Percentiles rank a stretch among this genome's conserved stretches.
These are phyloP conservation scores for Brachionichthys hirsutus DNA, from an alignment of 2,113 vertebrate genomes.

Conservation along the genomic window DNA sequence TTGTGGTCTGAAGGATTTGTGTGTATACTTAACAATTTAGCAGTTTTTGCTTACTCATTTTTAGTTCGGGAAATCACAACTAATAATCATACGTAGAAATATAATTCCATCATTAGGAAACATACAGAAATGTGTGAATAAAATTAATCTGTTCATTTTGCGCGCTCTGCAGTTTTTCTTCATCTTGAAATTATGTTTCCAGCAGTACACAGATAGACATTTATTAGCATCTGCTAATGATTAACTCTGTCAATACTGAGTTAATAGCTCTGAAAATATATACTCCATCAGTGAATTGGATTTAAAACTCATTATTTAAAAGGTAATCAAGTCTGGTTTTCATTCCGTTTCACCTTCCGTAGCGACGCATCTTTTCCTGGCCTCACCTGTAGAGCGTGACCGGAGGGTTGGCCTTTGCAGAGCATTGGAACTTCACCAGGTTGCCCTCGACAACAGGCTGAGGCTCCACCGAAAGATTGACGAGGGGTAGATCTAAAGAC, in stretches of 20 bases:
- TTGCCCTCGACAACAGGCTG: constrained; percentile 95
- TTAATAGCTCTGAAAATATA: constrained; percentile 31
- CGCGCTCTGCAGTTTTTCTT: too few relatives aligned
- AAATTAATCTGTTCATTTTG: too few relatives aligned
- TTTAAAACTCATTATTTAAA: constrained; percentile 24
- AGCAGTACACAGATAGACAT: too few relatives aligned
- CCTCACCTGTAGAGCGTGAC: constrained; percentile 95
- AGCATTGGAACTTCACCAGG: constrained; percentile 92
- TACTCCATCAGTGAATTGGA: constrained; percentile 14
- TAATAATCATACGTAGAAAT: too few relatives aligned
- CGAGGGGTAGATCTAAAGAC: constrained; percentile 88
- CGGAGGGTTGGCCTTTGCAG: constrained; percentile 95
- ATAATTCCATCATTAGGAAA: too few relatives aligned
- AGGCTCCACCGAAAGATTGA: constrained; percentile 94
- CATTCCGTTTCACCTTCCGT: not conserved
- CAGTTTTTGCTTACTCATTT: too few relatives aligned
- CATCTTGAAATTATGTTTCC: too few relatives aligned
- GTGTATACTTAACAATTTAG: too few relatives aligned
- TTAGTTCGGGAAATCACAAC: too few relatives aligned
- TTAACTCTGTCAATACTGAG: constrained; percentile 48
- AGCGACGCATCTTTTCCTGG: not conserved
- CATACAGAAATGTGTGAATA: too few relatives aligned
- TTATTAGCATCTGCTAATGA: constrained; percentile 47
- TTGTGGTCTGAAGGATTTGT: too few relatives aligned
- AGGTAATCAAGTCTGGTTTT: constrained; percentile 1